phyloP scores from a whole-genome alignment of 53 echinoderm and acorn worm genomes.

The Arbacia lixula region DNA sequence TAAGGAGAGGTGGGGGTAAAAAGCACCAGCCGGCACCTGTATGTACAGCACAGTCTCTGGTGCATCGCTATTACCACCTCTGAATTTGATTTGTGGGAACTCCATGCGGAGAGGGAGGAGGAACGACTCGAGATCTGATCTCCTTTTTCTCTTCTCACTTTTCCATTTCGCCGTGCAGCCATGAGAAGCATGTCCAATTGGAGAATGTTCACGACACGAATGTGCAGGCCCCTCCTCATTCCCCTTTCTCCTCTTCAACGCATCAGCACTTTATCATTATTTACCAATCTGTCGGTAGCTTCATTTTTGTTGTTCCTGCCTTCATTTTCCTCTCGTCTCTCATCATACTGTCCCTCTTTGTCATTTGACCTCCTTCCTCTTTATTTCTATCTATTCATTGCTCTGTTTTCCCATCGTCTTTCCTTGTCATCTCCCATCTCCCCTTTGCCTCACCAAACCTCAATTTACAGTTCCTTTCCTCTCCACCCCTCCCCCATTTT shows the following conservation, averaged over 20 bases:
- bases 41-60: too few relatives aligned
- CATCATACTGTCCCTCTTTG: background rate
- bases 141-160: background rate
- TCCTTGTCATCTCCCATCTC: background rate
- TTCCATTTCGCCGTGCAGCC: too few relatives aligned
- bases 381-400: background rate
- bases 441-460: background rate
- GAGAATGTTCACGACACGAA: too few relatives aligned
- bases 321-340: background rate
- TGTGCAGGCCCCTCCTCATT: too few relatives aligned
- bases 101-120: conserved; percentile 25
- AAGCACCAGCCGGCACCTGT: too few relatives aligned
- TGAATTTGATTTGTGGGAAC: conserved; percentile 36
- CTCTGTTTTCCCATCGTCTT: background rate
- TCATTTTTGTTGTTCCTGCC: too few relatives aligned
- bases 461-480: background rate
- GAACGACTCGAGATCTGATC: conserved; percentile 38
- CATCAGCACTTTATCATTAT: too few relatives aligned
- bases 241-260: too few relatives aligned
- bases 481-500: background rate
- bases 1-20: too few relatives aligned
- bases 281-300: too few relatives aligned
- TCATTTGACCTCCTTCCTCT: too few relatives aligned
- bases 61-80: conserved; percentile 10
- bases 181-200: too few relatives aligned